phyloP scores from a whole-genome alignment of 1,140 invertebrate genomes.

The Drosophila persimilis region DNA sequence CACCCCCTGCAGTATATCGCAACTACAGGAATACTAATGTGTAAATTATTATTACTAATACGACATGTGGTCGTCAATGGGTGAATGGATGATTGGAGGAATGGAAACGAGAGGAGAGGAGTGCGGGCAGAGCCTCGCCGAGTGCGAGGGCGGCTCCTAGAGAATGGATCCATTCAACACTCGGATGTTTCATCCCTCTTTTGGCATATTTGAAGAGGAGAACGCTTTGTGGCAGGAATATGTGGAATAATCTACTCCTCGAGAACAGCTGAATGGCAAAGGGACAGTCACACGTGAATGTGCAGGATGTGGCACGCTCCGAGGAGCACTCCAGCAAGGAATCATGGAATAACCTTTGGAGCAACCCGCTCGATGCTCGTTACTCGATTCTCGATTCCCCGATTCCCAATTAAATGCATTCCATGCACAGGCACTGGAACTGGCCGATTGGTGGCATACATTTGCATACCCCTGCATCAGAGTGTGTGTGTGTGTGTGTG shows the following conservation, averaged over 20 bases:
- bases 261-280: no score
- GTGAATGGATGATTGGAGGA: neutral
- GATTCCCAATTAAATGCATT: conserved; percentile 39
- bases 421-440: neutral
- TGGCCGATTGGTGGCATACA: neutral
- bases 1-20: no score
- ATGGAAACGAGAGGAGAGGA: neutral
- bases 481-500: no score
- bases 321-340: no score
- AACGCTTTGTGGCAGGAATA: no score
- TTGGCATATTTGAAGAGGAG: no score
- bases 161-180: no score
- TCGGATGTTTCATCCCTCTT: no score
- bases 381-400: neutral
- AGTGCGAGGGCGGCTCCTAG: conserved; percentile 1
- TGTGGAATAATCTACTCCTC: no score
- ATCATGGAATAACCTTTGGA: neutral
- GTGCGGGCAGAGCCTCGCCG: no score
- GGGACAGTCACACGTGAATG: no score
- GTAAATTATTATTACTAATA: conserved; percentile 73
- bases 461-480: conserved; percentile 5
- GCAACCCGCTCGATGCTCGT: neutral
- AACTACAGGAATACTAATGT: conserved; percentile 25
- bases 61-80: conserved; percentile 37
- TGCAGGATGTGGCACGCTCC: no score